Conservation (phyloP, 2,888 invertebrate species). For the Melanargia galathea region DNA sequence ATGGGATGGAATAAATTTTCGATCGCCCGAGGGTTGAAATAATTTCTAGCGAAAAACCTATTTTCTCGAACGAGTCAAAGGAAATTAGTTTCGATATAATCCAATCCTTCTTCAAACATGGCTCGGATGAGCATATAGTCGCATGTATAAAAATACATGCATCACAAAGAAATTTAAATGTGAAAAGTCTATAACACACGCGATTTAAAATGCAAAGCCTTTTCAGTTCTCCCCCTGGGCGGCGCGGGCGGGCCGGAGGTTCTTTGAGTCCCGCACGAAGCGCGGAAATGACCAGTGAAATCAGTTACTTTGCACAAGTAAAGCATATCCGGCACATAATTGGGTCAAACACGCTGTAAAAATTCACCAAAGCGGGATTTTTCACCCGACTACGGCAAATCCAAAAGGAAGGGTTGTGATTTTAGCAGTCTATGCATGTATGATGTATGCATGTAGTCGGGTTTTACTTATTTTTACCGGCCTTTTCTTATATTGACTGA, state of each 20-base stretch:
- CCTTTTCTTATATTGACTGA: background rate
- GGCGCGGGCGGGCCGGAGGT: constrained; percentile 46
- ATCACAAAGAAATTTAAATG: constrained; percentile 42
- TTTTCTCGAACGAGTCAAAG: background rate
- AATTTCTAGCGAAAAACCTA: background rate
- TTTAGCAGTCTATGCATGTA: too few relatives aligned
- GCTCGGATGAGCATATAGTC: background rate
- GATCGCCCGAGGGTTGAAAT: background rate
- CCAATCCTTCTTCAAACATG: background rate
- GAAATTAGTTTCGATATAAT: background rate
- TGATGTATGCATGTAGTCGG: too few relatives aligned
- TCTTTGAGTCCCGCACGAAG: constrained; percentile 58
- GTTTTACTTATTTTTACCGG: too few relatives aligned
- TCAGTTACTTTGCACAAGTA: constrained; percentile 53
- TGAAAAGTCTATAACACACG: constrained; percentile 54
- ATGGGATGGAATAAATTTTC: constrained; percentile 1
- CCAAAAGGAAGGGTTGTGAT: too few relatives aligned
- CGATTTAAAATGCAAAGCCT: constrained; percentile 67
- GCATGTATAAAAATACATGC: constrained; percentile 14
- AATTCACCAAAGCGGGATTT: constrained; percentile 36
- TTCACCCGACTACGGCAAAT: too few relatives aligned
- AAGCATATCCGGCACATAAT: constrained; percentile 56
- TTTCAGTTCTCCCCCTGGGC: constrained; percentile 65
- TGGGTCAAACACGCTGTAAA: constrained; percentile 44
- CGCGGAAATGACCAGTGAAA: constrained; percentile 71